Evolutionary conservation across 2,797 vertebrate genomes (phyloP).

Genomic region (Eidolon dupreanum): DNA sequence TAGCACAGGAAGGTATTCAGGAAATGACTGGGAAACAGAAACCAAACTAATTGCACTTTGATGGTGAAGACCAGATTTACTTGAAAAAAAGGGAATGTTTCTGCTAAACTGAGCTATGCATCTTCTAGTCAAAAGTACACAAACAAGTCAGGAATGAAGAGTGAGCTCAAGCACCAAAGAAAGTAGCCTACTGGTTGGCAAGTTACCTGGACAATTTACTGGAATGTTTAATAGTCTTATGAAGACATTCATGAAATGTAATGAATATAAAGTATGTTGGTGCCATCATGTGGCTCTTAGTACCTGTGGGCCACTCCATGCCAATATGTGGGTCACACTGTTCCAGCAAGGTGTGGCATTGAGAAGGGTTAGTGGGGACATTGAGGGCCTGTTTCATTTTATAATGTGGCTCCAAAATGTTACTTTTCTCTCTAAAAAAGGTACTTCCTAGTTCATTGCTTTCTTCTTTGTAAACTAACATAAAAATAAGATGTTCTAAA

Average conservation of each 20-base stretch:
- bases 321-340: neutral
- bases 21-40: conserved; percentile 36
- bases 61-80: neutral
- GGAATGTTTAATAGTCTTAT: neutral
- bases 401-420: neutral
- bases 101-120: neutral
- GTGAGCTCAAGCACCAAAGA: neutral
- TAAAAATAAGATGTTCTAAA: neutral
- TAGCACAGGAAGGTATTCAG: neutral
- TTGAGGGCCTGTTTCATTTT: neutral
- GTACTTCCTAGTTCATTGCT: neutral
- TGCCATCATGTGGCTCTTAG: neutral
- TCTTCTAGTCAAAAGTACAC: neutral
- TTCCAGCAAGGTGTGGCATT: neutral
- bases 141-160: neutral
- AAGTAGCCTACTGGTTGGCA: neutral
- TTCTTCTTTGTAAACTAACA: conserved; percentile 22
- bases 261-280: neutral
- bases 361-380: neutral
- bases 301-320: neutral
- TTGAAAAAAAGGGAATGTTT: neutral
- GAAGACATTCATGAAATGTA: neutral
- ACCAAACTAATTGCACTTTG: neutral
- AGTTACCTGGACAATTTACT: neutral
- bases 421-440: neutral